These are phyloP conservation scores for Chionoecetes opilio DNA, from an alignment of 1,140 invertebrate genomes.

Conservation along the genomic window DNA sequence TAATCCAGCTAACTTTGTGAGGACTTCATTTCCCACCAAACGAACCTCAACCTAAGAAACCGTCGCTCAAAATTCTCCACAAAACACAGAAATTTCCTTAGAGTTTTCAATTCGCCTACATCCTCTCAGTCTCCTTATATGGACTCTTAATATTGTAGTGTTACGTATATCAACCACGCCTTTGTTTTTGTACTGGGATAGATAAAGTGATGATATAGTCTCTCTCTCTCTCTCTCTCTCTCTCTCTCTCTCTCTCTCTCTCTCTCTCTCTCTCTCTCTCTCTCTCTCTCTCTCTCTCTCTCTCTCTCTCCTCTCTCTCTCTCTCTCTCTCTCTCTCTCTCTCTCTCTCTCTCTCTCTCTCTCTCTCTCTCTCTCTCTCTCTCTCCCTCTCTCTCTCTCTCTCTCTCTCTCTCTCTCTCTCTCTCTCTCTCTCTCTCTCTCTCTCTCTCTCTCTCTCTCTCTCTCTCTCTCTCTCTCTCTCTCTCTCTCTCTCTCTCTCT, in stretches of 20 bases:
- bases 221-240: neutral
- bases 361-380: too few species aligned
- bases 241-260: neutral
- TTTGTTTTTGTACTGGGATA: too few species aligned
- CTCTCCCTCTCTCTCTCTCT: too few species aligned
- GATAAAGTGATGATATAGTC: too few species aligned
- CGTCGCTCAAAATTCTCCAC: neutral
- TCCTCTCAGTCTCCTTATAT: too few species aligned
- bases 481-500: constrained; percentile 4
- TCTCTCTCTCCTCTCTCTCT: too few species aligned
- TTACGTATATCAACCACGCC: too few species aligned
- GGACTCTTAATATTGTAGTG: too few species aligned
- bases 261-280: neutral
- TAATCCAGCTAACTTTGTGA: neutral
- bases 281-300: neutral
- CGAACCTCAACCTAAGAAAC: neutral
- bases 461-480: constrained; percentile 27
- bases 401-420: neutral
- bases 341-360: too few species aligned
- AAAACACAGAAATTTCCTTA: neutral
- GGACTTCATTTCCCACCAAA: neutral
- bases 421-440: constrained; percentile 4
- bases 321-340: too few species aligned
- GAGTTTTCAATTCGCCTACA: too few species aligned
- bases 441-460: constrained; percentile 27